Conservation (phyloP, 2,113 vertebrate genomes). For the Calidris pugnax region DNA sequence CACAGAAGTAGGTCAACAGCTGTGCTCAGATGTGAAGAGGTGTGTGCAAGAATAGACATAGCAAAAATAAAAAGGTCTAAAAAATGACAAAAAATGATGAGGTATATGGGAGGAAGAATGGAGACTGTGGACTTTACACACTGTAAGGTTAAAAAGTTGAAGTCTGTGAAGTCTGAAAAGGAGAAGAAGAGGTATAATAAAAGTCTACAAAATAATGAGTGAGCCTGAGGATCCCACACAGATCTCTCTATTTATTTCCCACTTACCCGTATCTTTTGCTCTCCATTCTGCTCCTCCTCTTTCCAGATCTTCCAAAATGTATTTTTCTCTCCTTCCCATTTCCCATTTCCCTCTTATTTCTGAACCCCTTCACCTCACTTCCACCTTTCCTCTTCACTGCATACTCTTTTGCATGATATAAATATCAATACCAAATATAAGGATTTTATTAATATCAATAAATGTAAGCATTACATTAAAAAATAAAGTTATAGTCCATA, state of each 20-base stretch:
- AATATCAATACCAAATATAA: background rate
- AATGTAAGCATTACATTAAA: background rate
- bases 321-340: background rate
- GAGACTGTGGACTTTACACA: background rate
- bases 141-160: slow-evolving; percentile 33
- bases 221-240: slow-evolving; percentile 13
- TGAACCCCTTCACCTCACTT: background rate
- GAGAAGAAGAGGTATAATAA: slow-evolving; percentile 10
- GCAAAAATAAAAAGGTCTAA: slow-evolving; percentile 19
- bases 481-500: background rate
- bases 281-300: slow-evolving; percentile 8
- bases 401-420: background rate
- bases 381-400: background rate
- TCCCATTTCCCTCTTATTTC: background rate
- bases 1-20: slow-evolving; percentile 51
- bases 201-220: slow-evolving; percentile 51
- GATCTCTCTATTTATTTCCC: slow-evolving; percentile 14
- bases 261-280: background rate
- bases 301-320: background rate
- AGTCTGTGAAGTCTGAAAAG: slow-evolving; percentile 31
- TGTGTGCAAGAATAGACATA: slow-evolving; percentile 19
- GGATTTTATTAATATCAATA: background rate
- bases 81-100: background rate
- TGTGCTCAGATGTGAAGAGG: slow-evolving; percentile 25
- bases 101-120: slow-evolving; percentile 10